These are phyloP conservation scores for Tetragonula carbonaria DNA, from an alignment of 2,888 invertebrate genomes.

Conservation along the genomic window DNA sequence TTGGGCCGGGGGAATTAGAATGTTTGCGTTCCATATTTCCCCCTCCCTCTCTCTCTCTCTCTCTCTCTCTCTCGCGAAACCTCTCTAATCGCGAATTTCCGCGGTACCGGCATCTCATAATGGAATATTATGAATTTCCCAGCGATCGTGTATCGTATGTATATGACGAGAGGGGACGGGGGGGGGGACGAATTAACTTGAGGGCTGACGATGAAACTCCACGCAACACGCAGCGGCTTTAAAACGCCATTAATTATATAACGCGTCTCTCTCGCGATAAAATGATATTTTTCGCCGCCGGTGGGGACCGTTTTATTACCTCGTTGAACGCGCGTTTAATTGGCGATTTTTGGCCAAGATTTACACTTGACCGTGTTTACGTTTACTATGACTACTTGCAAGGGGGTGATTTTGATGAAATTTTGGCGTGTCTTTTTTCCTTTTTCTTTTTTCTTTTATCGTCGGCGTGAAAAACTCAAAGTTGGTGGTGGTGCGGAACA, in stretches of 20 bases:
- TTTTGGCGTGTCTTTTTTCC: too few species aligned
- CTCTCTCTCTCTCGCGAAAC: background rate
- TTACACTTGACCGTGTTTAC: too few species aligned
- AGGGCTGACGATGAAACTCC: conserved; percentile 6
- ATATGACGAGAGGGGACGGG: background rate
- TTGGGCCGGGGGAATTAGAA: conserved; percentile 2
- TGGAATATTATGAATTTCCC: conserved; percentile 40
- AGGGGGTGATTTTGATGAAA: too few species aligned
- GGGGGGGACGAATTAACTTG: background rate
- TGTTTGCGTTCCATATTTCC: background rate
- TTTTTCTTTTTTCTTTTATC: too few species aligned
- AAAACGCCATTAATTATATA: background rate
- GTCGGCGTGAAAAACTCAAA: too few species aligned
- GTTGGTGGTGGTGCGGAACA: too few species aligned
- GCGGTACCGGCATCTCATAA: conserved; percentile 29
- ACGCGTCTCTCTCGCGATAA: background rate
- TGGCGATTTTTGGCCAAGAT: too few species aligned
- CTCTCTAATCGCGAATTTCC: conserved; percentile 24
- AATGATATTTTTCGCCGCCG: background rate
- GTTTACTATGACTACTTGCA: too few species aligned
- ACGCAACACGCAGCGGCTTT: background rate
- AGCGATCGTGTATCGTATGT: conserved; percentile 1
- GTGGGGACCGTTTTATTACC: too few species aligned
- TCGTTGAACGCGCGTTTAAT: too few species aligned
- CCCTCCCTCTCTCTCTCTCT: too few species aligned